Conservation (phyloP, 2,888 invertebrate species). For the Graphium colonna region DNA sequence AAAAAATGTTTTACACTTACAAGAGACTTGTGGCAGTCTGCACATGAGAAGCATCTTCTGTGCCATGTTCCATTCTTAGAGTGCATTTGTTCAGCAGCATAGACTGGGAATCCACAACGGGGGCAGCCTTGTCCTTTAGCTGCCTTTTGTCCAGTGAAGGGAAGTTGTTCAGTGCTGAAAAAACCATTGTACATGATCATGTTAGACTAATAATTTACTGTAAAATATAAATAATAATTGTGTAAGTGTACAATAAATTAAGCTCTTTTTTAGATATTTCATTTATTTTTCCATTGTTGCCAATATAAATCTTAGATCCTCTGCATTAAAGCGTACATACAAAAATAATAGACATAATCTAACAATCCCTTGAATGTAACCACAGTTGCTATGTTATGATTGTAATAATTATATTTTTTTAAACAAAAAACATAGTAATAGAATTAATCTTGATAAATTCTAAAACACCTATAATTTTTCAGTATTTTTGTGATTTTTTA, state of each 20-base stretch:
- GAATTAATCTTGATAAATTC: too few relatives aligned
- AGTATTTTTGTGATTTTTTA: too few relatives aligned
- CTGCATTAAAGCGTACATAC: too few relatives aligned
- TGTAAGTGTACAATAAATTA: conserved; percentile 10
- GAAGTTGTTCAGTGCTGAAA: conserved; percentile 85
- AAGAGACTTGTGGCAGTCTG: conserved; percentile 90
- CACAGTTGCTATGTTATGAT: too few relatives aligned
- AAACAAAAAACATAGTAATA: too few relatives aligned
- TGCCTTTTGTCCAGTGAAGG: conserved; percentile 87
- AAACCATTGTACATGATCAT: conserved; percentile 5
- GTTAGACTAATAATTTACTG: background rate
- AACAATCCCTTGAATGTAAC: too few relatives aligned
- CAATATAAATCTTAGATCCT: too few relatives aligned
- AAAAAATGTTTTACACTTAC: conserved; percentile 52
- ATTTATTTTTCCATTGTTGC: conserved; percentile 1
- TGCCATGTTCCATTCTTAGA: conserved; percentile 96
- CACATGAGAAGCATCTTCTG: conserved; percentile 95
- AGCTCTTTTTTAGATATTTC: background rate
- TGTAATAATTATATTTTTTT: too few relatives aligned
- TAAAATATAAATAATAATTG: background rate
- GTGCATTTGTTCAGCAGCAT: conserved; percentile 97
- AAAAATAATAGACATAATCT: too few relatives aligned
- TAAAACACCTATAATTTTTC: too few relatives aligned
- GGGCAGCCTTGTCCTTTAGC: conserved; percentile 90
- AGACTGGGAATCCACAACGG: conserved; percentile 94